phyloP scores from a whole-genome alignment of 92 coral and sea anemone species.

The Porites cylindrica region DNA sequence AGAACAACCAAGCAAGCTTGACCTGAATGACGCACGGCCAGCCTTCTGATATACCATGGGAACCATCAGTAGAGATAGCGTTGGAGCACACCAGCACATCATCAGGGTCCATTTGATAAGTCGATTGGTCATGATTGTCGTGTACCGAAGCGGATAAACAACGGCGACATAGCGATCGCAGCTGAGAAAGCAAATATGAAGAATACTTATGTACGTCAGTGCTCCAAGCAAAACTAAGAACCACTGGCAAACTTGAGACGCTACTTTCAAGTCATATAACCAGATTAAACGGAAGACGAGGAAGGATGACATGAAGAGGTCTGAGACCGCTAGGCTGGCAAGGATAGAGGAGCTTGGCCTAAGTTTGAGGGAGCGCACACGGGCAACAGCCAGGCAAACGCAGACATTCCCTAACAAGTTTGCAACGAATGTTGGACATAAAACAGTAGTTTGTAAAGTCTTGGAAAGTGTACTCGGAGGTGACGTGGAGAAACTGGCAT shows the following conservation, averaged over 20 bases:
- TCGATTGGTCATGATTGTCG: slow-evolving; percentile 57
- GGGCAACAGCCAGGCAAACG: slow-evolving; percentile 17
- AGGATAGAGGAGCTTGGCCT: slow-evolving; percentile 10
- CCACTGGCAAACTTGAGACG: slow-evolving; percentile 9
- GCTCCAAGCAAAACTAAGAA: slow-evolving; percentile 24
- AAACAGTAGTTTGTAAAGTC: slow-evolving; percentile 23
- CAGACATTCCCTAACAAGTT: slow-evolving; percentile 25
- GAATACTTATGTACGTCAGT: slow-evolving; percentile 66
- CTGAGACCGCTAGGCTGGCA: slow-evolving; percentile 27
- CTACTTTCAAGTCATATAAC: slow-evolving; percentile 30
- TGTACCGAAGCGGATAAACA: slow-evolving; percentile 74
- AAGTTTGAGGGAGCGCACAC: slow-evolving; percentile 11
- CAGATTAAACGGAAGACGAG: slow-evolving; percentile 11
- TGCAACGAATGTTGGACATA: slow-evolving; percentile 6
- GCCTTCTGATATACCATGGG: not conserved
- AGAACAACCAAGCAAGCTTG: slow-evolving; percentile 34
- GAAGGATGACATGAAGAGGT: slow-evolving; percentile 10
- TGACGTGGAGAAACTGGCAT: not conserved
- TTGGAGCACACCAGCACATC: slow-evolving; percentile 64
- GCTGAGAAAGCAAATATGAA: slow-evolving; percentile 82
- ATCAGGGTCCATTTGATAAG: slow-evolving; percentile 45
- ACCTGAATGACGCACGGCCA: not conserved
- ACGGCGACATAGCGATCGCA: slow-evolving; percentile 89
- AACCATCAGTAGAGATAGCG: not conserved
- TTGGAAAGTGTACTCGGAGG: not conserved